A percentile compares a stretch with the other conserved stretches of the same genome.
phyloP scores from a whole-genome alignment of 2,797 vertebrate genomes.

The Falco rusticolus region DNA sequence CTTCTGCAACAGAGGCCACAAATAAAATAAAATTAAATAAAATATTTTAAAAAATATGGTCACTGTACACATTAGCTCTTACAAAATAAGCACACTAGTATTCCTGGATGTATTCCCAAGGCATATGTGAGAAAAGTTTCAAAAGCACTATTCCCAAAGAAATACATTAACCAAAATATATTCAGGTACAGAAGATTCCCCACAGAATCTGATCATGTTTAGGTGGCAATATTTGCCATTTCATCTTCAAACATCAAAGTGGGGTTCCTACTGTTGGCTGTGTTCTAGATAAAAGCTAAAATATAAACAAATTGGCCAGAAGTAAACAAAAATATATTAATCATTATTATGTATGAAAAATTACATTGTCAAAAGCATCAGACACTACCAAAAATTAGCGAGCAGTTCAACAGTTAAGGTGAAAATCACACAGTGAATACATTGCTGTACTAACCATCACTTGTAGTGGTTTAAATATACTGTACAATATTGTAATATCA shows the following conservation, averaged over 20 bases:
- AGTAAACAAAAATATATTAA: background rate
- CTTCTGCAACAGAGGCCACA: background rate
- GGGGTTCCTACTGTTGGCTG: rapidly evolving
- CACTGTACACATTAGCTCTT: background rate
- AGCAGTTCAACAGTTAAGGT: background rate
- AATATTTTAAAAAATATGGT: background rate
- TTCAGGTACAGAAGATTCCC: background rate
- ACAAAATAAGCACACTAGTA: background rate
- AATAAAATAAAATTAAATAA: background rate
- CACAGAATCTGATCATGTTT: background rate
- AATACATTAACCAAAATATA: background rate
- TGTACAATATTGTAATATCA: background rate
- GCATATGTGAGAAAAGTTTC: background rate
- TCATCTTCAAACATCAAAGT: background rate
- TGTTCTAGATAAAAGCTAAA: background rate
- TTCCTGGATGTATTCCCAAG: background rate
- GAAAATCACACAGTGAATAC: background rate
- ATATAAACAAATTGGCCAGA: background rate
- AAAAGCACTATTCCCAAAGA: background rate
- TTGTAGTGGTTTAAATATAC: background rate
- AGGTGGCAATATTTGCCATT: background rate
- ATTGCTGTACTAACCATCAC: background rate
- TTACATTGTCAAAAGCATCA: background rate
- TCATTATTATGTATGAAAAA: background rate
- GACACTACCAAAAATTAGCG: background rate